phyloP scores from a whole-genome alignment of 2,113 vertebrate species.

The Mohoua ochrocephala region DNA sequence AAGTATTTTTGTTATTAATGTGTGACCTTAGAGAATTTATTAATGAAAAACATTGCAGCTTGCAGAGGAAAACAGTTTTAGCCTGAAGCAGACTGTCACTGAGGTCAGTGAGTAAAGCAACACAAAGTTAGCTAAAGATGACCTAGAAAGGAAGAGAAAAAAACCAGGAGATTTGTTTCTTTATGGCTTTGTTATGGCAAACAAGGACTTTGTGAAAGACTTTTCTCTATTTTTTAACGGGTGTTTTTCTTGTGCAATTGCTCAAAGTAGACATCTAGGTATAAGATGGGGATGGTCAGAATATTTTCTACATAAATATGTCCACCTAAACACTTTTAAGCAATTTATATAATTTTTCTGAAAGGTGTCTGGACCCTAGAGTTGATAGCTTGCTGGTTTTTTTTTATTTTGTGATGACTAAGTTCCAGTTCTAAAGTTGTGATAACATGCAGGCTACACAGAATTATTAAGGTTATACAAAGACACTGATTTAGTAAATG shows the following conservation, averaged over 20 bases:
- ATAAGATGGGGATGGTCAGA: neutral
- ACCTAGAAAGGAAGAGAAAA: neutral
- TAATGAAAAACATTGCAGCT: neutral
- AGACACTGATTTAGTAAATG: neutral
- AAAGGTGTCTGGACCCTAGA: neutral
- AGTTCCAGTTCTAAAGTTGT: neutral
- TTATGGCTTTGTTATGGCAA: neutral
- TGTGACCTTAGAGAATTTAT: neutral
- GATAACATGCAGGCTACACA: neutral
- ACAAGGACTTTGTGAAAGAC: neutral
- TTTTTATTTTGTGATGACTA: neutral
- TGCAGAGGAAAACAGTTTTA: neutral
- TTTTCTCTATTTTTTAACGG: neutral
- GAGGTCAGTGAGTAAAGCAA: neutral
- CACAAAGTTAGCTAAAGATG: conserved; percentile 20
- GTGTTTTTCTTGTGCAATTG: neutral
- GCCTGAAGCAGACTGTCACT: conserved; percentile 5
- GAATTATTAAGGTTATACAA: neutral
- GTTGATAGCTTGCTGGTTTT: neutral
- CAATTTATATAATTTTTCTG: neutral
- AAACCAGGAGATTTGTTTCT: neutral
- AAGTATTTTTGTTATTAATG: neutral
- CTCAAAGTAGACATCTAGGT: neutral
- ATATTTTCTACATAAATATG: neutral
- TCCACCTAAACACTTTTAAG: neutral